Evolutionary conservation across 2,797 vertebrate species (phyloP).

Genomic region (Synanceia verrucosa): DNA sequence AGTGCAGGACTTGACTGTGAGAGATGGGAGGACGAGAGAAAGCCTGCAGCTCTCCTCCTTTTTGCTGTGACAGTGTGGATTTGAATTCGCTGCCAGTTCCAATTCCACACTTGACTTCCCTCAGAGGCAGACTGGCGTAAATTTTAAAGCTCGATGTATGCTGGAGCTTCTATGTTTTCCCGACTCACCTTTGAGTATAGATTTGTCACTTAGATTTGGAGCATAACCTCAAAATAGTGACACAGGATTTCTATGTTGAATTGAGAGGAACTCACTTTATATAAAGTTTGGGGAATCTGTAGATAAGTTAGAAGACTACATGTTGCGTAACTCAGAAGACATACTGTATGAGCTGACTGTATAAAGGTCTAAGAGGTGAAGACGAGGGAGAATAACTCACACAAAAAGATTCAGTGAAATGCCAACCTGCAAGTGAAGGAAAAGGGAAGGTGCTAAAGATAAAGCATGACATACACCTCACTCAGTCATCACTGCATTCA

Average conservation of each 20-base stretch:
- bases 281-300: not conserved
- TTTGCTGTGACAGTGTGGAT: slow-evolving; percentile 64
- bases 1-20: slow-evolving; percentile 57
- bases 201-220: slow-evolving; percentile 27
- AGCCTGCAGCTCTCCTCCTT: slow-evolving; percentile 63
- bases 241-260: not conserved
- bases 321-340: slow-evolving; percentile 16
- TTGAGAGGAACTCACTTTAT: not conserved
- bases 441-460: slow-evolving; percentile 31
- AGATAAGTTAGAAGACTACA: not conserved
- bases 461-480: slow-evolving; percentile 6
- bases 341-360: slow-evolving; percentile 14
- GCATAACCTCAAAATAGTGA: not conserved
- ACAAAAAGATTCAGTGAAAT: slow-evolving; percentile 52
- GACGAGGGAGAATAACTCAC: slow-evolving; percentile 27
- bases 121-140: slow-evolving; percentile 41
- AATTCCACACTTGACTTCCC: slow-evolving; percentile 72
- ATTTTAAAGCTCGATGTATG: slow-evolving; percentile 43
- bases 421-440: slow-evolving; percentile 20
- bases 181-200: slow-evolving; percentile 26
- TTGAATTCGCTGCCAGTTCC: slow-evolving; percentile 71
- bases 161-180: slow-evolving; percentile 21
- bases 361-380: slow-evolving; percentile 22
- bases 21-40: slow-evolving; percentile 52
- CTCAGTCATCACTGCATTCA: slow-evolving; percentile 22